phyloP scores from a whole-genome alignment of 1,140 invertebrate genomes.

The Drosophila nikananu region DNA sequence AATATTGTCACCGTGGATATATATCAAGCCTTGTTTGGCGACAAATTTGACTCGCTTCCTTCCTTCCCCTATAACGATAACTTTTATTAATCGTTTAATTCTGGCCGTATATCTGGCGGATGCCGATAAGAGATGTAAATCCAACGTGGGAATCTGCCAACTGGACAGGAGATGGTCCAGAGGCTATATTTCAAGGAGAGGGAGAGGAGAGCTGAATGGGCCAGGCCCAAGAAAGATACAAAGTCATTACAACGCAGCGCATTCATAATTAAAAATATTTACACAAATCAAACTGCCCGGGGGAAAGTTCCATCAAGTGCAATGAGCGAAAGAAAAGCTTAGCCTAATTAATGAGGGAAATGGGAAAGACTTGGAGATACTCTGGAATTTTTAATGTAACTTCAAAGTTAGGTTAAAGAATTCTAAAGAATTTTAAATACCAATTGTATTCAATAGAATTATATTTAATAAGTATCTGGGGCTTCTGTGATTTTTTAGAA shows the following conservation, averaged over 20 bases:
- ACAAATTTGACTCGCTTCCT: slow-evolving; percentile 64
- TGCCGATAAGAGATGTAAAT: slow-evolving; percentile 68
- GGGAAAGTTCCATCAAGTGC: slow-evolving; percentile 25
- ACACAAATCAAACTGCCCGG: slow-evolving; percentile 44
- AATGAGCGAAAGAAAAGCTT: slow-evolving; percentile 47
- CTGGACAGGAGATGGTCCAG: slow-evolving; percentile 41
- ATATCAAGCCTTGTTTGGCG: slow-evolving; percentile 29
- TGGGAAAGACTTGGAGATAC: neutral
- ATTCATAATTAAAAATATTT: slow-evolving; percentile 79
- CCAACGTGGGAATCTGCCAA: slow-evolving; percentile 65
- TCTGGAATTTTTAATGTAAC: neutral
- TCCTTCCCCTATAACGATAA: slow-evolving; percentile 39
- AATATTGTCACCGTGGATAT: slow-evolving; percentile 39
- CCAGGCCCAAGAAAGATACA: slow-evolving; percentile 56
- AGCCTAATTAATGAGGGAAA: slow-evolving; percentile 53
- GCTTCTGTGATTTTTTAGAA: neutral
- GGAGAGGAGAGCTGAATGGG: neutral
- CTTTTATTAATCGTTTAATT: slow-evolving; percentile 82
- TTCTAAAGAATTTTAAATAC: neutral
- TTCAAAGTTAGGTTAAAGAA: too few species aligned
- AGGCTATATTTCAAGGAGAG: slow-evolving; percentile 1
- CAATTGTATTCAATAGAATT: neutral
- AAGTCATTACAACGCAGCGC: slow-evolving; percentile 72
- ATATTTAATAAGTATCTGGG: neutral
- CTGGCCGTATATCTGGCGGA: slow-evolving; percentile 35